Evolutionary conservation across 2,113 vertebrate species (phyloP), one percentile per base, ranked within the genome.

Genomic region (Zosterops lateralis): DNA sequence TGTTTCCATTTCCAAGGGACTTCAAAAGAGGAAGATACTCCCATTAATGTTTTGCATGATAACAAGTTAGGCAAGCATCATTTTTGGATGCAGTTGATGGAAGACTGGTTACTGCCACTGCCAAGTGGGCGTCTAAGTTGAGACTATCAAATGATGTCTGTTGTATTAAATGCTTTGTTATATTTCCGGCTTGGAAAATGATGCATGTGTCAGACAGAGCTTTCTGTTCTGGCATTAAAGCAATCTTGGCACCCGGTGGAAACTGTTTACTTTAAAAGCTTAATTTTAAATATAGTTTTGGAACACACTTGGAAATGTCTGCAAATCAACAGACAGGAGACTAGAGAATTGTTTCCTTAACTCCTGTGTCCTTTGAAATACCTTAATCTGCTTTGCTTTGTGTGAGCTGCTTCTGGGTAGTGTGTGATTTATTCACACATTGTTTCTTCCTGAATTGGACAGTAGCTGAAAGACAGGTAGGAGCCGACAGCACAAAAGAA

Each of bases 11-110:
- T 88, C 87, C 57, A 93, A 26, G 0, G 4, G 67, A 83, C 85
- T 94, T 95, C 89, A 86, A 88, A 96, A 95, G 85, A 81, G 85
- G 79, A 93, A 92, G 92, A 74, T 95, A 85, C 87, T 95, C 90
- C 94, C 92, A 88, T 94, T 86, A 88, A n/a, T 75, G 87, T 94
- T 96, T 96, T 96, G 85, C 96, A 95, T 93, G 85, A 94, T 95
- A 97, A 87, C 79, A 18, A 95, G 89, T 94, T 72, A 92, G 65
- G 88, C 92, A 87, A 68, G 87, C 68, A 88, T 60, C 68, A 7
- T 34, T 96, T 91, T 81, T 95, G 82, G 87, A 93, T 74, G 70
- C 68, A 56, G 48, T 53, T 77, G 87, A 80, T 95, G 90, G 92
- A 88, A 92, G 87, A 88, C 79, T 96, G 65, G 65, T 94, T 92